A percentile compares a stretch with the other conserved stretches of the same genome.
These are phyloP conservation scores for Hypolimnas misippus DNA, from an alignment of 2,888 invertebrate genomes.

Conservation along the genomic window DNA sequence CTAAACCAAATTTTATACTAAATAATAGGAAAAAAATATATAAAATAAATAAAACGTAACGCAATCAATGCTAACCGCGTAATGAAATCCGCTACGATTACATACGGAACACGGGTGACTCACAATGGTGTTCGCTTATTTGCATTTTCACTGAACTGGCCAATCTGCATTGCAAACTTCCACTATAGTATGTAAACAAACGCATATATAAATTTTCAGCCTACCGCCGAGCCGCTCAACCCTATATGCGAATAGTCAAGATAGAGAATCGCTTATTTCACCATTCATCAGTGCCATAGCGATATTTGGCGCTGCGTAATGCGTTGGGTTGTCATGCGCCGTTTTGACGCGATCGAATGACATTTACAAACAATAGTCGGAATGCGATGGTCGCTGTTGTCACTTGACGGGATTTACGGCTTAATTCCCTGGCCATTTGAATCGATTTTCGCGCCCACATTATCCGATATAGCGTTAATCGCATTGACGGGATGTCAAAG, in stretches of 20 bases:
- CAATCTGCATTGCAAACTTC: slow-evolving; percentile 78
- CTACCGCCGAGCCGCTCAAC: slow-evolving; percentile 8
- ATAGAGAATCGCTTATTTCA: slow-evolving; percentile 30
- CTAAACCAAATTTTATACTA: not conserved
- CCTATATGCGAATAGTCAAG: slow-evolving; percentile 15
- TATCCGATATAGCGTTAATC: slow-evolving; percentile 31
- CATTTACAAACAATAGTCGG: slow-evolving; percentile 61
- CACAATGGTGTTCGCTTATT: slow-evolving; percentile 61
- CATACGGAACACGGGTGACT: slow-evolving; percentile 49
- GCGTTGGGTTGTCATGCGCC: slow-evolving; percentile 56
- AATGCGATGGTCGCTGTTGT: slow-evolving; percentile 40
- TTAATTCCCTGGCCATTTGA: slow-evolving; percentile 33
- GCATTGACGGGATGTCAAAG: slow-evolving; percentile 40
- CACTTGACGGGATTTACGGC: slow-evolving; percentile 43
- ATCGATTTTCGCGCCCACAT: slow-evolving; percentile 28
- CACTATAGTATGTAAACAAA: slow-evolving; percentile 62
- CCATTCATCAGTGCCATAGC: slow-evolving; percentile 14
- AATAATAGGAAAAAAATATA: not conserved
- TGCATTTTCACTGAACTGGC: slow-evolving; percentile 73
- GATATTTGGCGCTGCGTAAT: slow-evolving; percentile 42
- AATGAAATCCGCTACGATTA: slow-evolving; percentile 44
- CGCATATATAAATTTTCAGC: slow-evolving; percentile 41
- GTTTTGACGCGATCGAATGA: slow-evolving; percentile 65
- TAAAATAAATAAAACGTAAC: slow-evolving; percentile 10
- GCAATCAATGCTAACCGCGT: slow-evolving; percentile 30